phyloP scores from a whole-genome alignment of 2,113 vertebrate genomes.

The Orycteropus afer region DNA sequence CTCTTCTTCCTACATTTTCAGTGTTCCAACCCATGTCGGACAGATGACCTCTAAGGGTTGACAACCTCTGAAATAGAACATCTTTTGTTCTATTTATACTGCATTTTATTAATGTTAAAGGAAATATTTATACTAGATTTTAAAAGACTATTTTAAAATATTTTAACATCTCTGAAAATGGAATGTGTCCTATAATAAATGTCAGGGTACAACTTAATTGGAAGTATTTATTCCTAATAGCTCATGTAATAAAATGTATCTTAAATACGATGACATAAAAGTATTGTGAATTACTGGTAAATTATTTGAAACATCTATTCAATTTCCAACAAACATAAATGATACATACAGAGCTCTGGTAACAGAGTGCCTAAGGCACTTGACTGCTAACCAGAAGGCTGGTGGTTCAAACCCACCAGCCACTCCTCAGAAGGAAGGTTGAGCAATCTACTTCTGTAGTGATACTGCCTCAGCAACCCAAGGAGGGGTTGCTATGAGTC shows the following conservation, averaged over 20 bases:
- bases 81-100: neutral
- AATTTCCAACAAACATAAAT: neutral
- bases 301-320: neutral
- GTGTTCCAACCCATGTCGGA: too few relatives aligned
- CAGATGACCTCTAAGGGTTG: neutral
- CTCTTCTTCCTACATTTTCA: neutral
- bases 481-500: too few relatives aligned
- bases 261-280: neutral
- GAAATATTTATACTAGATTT: too few relatives aligned
- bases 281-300: too few relatives aligned
- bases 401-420: too few relatives aligned
- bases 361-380: too few relatives aligned
- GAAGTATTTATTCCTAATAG: neutral
- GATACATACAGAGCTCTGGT: too few relatives aligned
- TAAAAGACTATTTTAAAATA: conserved; percentile 46
- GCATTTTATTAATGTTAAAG: conserved; percentile 43
- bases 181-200: neutral
- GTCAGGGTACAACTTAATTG: neutral
- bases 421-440: too few relatives aligned
- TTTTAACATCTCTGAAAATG: neutral
- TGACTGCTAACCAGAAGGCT: too few relatives aligned
- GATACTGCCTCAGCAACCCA: too few relatives aligned
- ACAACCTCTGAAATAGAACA: too few relatives aligned
- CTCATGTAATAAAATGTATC: neutral
- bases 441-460: too few relatives aligned